Evolutionary conservation across 2,797 vertebrate species (phyloP), one percentile per base, ranked within the genome.

Genomic region (Galaxias olidus): DNA sequence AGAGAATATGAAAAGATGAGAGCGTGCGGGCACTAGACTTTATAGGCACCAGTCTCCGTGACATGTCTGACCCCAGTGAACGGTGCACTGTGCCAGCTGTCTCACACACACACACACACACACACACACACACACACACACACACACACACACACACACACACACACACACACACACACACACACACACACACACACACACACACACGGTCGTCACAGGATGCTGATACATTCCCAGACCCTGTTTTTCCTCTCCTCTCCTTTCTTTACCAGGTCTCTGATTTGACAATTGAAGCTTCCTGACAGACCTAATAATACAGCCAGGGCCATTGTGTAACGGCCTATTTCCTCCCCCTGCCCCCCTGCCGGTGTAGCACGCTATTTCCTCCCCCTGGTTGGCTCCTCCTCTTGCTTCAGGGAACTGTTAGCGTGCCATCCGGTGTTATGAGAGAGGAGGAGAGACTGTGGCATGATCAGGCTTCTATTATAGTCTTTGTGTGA

Each of bases 221-320:
- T 86, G 83, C 81, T 81, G 77, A 84, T 87, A 84, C 59, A 30
- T 42, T 88, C 84, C 80, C 88, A 86, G 83, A 86, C 87, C 84
- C 82, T 4, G 15, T 30, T 30, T 15, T 44, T 72, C 61, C 83
- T 81, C 84, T 71, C 73, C 66, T 61, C 1, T 50, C 81, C 83
- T n/a, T n/a, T n/a, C n/a, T n/a, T n/a, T n/a, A n/a, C n/a, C n/a
- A n/a, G n/a, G n/a, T n/a, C n/a, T 76, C 79, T 91, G 84, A 85
- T 89, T 84, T 85, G 85, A 74, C 84, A 90, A 91, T 89, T 92
- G 85, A 55, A 82, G 81, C 88, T 90, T 92, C 84, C 86, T 92
- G 89, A 80, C 72, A 76, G 73, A 56, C 91, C 86, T 85, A 93
- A 90, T 86, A 75, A 81, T 88, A 79, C 75, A 63, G n/a, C n/a